Percentiles rank a stretch among this genome's conserved stretches.
These are phyloP conservation scores for Melanaphis sacchari DNA, from an alignment of 1,140 invertebrate species.

Conservation along the genomic window DNA sequence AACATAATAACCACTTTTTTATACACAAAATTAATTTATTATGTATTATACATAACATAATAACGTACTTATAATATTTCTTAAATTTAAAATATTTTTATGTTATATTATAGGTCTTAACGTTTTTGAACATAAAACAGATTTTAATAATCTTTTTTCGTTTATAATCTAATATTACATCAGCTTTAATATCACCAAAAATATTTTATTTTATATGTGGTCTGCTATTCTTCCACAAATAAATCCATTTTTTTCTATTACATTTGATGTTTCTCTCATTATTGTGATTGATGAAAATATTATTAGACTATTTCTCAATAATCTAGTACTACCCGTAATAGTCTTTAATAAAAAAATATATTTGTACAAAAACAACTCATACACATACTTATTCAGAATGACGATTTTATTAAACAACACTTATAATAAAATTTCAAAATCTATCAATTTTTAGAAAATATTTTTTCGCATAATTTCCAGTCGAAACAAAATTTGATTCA, in stretches of 20 bases:
- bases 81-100: not conserved
- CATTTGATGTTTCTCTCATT: not conserved
- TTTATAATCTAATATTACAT: not conserved
- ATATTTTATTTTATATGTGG: not conserved
- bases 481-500: too few relatives aligned
- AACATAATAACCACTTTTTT: not conserved
- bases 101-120: not conserved
- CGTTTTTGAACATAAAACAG: not conserved
- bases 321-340: not conserved
- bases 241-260: not conserved
- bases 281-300: not conserved
- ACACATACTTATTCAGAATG: too few relatives aligned
- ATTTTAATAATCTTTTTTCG: not conserved
- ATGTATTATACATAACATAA: not conserved
- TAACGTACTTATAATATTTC: not conserved
- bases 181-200: not conserved
- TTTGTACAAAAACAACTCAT: too few relatives aligned
- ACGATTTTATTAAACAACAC: too few relatives aligned
- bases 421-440: too few relatives aligned
- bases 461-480: too few relatives aligned
- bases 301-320: not conserved
- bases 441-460: too few relatives aligned
- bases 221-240: not conserved
- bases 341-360: too few relatives aligned
- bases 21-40: not conserved